Conservation (phyloP, 2,888 invertebrate species). For the Drosophila picticornis region DNA sequence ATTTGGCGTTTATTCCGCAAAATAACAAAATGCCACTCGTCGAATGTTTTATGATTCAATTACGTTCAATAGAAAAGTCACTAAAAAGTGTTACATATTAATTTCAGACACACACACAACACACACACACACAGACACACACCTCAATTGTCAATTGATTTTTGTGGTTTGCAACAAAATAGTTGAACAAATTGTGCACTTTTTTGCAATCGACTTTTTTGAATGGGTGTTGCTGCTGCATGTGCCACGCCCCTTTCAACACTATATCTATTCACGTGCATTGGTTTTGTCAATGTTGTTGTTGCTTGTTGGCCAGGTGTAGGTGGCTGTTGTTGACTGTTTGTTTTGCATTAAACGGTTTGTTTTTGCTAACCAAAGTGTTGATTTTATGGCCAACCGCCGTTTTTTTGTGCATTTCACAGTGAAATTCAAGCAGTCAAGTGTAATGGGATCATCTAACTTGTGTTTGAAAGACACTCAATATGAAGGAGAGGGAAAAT, state of each 20-base stretch:
- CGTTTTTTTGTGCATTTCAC: conserved; percentile 26
- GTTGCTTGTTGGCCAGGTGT: conserved; percentile 57
- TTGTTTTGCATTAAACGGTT: conserved; percentile 74
- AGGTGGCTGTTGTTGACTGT: conserved; percentile 58
- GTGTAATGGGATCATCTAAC: conserved; percentile 27
- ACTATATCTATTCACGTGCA: conserved; percentile 49
- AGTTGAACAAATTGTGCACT: conserved; percentile 72
- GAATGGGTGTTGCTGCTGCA: conserved; percentile 22
- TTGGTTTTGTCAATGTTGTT: conserved; percentile 2
- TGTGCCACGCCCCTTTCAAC: conserved; percentile 75
- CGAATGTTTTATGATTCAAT: conserved; percentile 70
- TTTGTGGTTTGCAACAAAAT: conserved; percentile 81
- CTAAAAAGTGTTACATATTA: conserved; percentile 61
- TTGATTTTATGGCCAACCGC: conserved; percentile 75
- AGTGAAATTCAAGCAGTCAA: conserved; percentile 27
- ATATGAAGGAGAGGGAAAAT: not conserved
- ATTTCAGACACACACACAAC: conserved; percentile 31
- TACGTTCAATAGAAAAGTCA: conserved; percentile 67
- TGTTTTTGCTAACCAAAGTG: conserved; percentile 81
- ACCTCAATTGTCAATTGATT: conserved; percentile 82
- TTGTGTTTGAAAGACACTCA: conserved; percentile 1
- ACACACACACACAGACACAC: conserved; percentile 32
- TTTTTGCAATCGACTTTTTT: conserved; percentile 30
- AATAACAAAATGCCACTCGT: conserved; percentile 12
- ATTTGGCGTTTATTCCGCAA: conserved; percentile 9